Evolutionary conservation across 2,113 vertebrate species (phyloP), one percentile per base, ranked within the genome.

Genomic region (Takifugu bimaculatus): DNA sequence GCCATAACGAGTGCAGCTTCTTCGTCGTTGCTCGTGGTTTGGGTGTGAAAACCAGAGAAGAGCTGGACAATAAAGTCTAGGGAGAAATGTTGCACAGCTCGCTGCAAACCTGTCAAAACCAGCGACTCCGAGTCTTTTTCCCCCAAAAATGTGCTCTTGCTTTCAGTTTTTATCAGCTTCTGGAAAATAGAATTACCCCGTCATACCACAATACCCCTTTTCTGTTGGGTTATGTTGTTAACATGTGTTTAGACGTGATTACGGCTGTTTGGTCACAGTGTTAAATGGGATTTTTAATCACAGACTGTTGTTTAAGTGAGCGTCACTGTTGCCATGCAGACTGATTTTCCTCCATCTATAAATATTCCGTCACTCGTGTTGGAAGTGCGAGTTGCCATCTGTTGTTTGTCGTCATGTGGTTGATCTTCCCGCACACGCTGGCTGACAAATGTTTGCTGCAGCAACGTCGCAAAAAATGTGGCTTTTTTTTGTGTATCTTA

Each of bases 361-460:
- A 80, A 80, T 78, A 69, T 29, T 45, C 20, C 5, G 47, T 35
- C 63, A 55, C 60, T 74, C 65, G 75, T 72, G 62, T 74, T 71
- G 71, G 71, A 78, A 64, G 62, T 71, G 61, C 4, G 25, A 63
- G 50, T 54, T 58, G 55, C 78, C 74, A 79, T 81, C 82, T 86
- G 81, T 63, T 84, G 70, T 83, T 74, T 75, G 66, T 81, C 72
- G 60, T 69, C 60, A 4, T 14, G 52, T 59, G 60, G 62, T 74
- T 72, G 69, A 58, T 70, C 56, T 78, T 69, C 65, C 49, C 65
- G 63, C 48, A 47, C 29, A 32, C 56, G 60, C 25, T 79, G 70
- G 68, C 59, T 25, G 52, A 66, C 80, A 81, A 74, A 70, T 15
- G 15, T 50, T 47, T 69, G 68, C 71, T 60, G 29, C 26, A 20